Evolutionary conservation across 2,797 vertebrate species (phyloP).

Genomic region (Anguilla pacifica): DNA sequence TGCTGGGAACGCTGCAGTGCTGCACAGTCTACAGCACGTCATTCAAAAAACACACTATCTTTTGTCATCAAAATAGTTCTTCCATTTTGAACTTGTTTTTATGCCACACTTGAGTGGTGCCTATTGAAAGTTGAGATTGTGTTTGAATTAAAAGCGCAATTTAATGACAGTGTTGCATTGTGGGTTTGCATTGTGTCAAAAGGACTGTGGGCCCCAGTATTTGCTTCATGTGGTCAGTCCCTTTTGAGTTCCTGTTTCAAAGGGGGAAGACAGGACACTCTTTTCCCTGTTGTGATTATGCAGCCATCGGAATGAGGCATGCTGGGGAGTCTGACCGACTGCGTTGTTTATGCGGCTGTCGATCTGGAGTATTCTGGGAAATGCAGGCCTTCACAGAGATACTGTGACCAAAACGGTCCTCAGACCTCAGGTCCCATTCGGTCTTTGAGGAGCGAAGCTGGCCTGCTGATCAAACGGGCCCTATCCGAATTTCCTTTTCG

Average conservation of each 20-base stretch:
- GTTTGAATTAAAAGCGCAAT: not conserved
- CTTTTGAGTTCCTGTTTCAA: not conserved
- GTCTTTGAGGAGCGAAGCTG: not conserved
- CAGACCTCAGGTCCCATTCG: not conserved
- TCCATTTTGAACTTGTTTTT: not conserved
- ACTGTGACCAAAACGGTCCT: not conserved
- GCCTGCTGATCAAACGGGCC: not conserved
- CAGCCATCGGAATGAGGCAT: not conserved
- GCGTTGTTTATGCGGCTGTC: not conserved
- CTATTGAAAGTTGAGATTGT: not conserved
- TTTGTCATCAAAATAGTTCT: not conserved
- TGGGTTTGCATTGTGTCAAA: not conserved
- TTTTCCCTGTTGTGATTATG: not conserved
- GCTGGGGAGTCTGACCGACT: conserved; percentile 32
- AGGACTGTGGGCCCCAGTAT: not conserved
- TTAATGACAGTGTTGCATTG: not conserved
- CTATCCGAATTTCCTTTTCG: not conserved
- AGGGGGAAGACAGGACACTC: not conserved
- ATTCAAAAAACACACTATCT: not conserved
- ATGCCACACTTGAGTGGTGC: not conserved
- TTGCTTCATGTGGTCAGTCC: not conserved
- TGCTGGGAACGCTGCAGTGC: not conserved
- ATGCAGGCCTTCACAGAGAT: not conserved
- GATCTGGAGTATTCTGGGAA: not conserved
- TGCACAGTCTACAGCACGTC: not conserved